Conservation (phyloP, 37 sponge, comb jelly and placozoan genomes). For the Crambe crambe region DNA sequence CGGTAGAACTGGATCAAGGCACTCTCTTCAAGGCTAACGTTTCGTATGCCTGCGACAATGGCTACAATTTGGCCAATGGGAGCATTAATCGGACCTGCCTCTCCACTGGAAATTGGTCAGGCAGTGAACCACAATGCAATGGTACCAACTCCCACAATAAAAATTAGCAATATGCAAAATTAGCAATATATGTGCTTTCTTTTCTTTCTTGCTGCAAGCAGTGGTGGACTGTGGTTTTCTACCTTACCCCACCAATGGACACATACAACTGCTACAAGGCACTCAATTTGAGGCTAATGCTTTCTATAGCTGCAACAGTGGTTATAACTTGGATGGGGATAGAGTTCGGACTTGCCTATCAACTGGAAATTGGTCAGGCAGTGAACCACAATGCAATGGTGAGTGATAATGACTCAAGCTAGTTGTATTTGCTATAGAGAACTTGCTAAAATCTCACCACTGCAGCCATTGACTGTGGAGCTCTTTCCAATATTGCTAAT, state of each 20-base stretch:
- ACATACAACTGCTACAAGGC: too few species aligned
- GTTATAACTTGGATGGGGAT: background rate
- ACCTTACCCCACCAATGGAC: too few species aligned
- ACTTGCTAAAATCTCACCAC: too few species aligned
- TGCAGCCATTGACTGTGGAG: too few species aligned
- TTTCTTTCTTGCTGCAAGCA: too few species aligned
- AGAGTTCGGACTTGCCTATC: background rate
- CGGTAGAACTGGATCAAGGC: background rate
- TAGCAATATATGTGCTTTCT: too few species aligned
- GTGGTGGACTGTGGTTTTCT: too few species aligned
- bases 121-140: background rate
- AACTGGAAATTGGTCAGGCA: background rate
- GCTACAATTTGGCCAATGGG: background rate
- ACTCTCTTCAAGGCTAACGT: background rate
- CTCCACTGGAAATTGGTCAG: constrained; percentile 11
- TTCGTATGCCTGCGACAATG: constrained; percentile 10
- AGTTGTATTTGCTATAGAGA: too few species aligned
- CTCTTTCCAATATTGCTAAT: background rate
- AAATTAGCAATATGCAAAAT: too few species aligned
- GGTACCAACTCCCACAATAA: too few species aligned
- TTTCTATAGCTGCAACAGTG: background rate
- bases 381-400: background rate
- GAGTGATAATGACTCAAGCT: too few species aligned
- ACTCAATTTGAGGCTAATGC: too few species aligned
- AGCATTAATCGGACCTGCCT: background rate